These are phyloP conservation scores for Diuraphis noxia DNA, from an alignment of 1,140 invertebrate genomes.

Conservation along the genomic window DNA sequence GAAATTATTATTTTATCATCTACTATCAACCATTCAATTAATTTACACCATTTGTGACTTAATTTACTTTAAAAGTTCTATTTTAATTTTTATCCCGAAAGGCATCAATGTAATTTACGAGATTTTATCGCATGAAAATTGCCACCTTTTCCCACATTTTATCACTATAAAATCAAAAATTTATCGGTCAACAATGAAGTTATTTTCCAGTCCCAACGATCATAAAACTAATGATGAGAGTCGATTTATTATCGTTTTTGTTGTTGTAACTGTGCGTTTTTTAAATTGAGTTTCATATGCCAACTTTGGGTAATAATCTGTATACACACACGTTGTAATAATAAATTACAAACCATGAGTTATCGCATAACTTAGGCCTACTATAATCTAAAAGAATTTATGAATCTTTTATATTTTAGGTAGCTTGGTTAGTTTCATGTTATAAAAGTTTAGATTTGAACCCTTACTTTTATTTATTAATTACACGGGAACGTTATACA, in stretches of 20 bases:
- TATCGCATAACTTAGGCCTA: background rate
- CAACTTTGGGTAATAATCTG: background rate
- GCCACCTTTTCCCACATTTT: background rate
- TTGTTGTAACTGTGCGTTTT: background rate
- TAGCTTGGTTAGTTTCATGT: background rate
- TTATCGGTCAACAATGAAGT: background rate
- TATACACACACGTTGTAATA: background rate
- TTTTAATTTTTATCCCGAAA: background rate
- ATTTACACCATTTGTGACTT: background rate
- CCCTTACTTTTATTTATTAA: background rate
- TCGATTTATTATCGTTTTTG: background rate
- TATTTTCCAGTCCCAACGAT: background rate
- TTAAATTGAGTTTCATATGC: background rate
- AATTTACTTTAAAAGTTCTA: background rate
- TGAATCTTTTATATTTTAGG: background rate
- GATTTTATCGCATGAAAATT: background rate
- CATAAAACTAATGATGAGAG: background rate
- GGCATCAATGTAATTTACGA: background rate
- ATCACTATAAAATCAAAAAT: slow-evolving; percentile 6
- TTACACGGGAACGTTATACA: background rate
- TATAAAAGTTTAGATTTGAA: background rate
- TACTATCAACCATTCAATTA: background rate
- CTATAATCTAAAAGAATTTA: background rate
- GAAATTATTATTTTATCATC: background rate
- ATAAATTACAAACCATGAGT: background rate